A percentile compares a stretch with the other conserved stretches of the same genome.
These are phyloP conservation scores for Oreotrochilus melanogaster DNA, from an alignment of 2,113 vertebrate genomes.

Conservation along the genomic window DNA sequence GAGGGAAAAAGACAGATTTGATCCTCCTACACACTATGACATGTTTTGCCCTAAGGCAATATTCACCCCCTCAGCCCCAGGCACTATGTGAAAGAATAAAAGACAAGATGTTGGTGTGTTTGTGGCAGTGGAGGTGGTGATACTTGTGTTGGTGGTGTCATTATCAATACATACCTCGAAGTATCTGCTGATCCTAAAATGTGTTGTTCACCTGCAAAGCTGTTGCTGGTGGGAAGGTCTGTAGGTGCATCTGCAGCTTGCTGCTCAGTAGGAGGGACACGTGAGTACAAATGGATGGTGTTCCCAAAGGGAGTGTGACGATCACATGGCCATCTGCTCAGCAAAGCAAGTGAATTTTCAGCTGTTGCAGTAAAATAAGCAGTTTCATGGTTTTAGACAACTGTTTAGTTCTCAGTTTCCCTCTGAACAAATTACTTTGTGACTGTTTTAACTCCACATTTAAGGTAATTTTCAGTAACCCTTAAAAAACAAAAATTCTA, in stretches of 20 bases:
- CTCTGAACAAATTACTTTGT: neutral
- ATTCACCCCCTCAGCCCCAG: neutral
- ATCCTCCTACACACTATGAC: neutral
- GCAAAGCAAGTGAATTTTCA: neutral
- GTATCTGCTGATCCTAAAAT: neutral
- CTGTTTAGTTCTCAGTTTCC: neutral
- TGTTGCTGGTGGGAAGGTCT: neutral
- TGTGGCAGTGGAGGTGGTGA: neutral
- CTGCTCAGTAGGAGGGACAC: neutral
- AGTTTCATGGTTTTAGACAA: neutral
- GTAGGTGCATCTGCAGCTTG: neutral
- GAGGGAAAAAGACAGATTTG: neutral
- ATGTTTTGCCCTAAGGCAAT: neutral
- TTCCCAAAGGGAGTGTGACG: neutral
- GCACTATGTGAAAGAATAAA: neutral
- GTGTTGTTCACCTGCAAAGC: neutral
- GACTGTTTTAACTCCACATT: neutral
- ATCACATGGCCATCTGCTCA: neutral
- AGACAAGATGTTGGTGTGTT: neutral
- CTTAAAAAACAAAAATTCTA: neutral
- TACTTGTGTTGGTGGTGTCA: neutral
- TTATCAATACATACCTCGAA: neutral
- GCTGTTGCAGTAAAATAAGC: neutral
- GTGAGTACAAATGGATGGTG: accelerated
- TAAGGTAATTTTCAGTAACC: neutral